Evolutionary conservation across 37 sponge, comb jelly and placozoan species (phyloP).

Genomic region (Chondrosia reniformis): DNA sequence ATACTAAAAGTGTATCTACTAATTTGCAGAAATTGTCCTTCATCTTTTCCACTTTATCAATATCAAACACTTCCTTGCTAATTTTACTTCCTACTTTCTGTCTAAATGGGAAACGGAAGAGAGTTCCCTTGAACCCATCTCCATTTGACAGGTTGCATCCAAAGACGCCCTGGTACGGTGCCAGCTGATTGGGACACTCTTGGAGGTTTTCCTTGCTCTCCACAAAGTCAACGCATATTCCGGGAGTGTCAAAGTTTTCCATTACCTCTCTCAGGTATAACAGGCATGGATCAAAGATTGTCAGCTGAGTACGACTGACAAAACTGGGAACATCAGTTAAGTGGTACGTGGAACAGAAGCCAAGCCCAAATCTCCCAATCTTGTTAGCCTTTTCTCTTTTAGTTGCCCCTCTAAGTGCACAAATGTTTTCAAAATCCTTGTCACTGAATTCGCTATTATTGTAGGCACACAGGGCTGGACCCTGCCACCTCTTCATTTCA

Average conservation of each 20-base stretch:
- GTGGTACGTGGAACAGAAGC: slow-evolving; percentile 75
- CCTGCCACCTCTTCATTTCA: slow-evolving; percentile 75
- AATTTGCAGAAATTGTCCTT: slow-evolving; percentile 24
- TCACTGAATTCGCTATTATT: slow-evolving; percentile 71
- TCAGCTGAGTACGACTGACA: slow-evolving; percentile 58
- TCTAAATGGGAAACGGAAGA: slow-evolving; percentile 80
- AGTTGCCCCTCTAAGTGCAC: slow-evolving; percentile 57
- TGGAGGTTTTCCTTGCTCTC: neutral
- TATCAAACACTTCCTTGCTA: slow-evolving; percentile 24
- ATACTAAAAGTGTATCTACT: slow-evolving; percentile 45
- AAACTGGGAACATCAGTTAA: slow-evolving; percentile 88
- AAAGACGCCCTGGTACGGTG: slow-evolving; percentile 36
- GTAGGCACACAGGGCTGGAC: slow-evolving; percentile 75
- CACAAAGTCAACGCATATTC: slow-evolving; percentile 46
- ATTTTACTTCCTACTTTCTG: slow-evolving; percentile 39
- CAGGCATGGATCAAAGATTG: slow-evolving; percentile 85
- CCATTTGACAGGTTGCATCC: slow-evolving; percentile 8
- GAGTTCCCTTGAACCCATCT: slow-evolving; percentile 41
- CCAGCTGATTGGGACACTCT: slow-evolving; percentile 54
- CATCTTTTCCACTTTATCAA: slow-evolving; percentile 27
- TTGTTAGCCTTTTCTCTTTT: slow-evolving; percentile 60
- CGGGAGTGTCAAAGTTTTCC: slow-evolving; percentile 37
- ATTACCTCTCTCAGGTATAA: neutral
- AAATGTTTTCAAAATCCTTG: slow-evolving; percentile 70
- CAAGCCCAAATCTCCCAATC: slow-evolving; percentile 83